Base-by-base conservation (phyloP, 2,113 vertebrate genomes). In the Cavia porcellus region DNA sequence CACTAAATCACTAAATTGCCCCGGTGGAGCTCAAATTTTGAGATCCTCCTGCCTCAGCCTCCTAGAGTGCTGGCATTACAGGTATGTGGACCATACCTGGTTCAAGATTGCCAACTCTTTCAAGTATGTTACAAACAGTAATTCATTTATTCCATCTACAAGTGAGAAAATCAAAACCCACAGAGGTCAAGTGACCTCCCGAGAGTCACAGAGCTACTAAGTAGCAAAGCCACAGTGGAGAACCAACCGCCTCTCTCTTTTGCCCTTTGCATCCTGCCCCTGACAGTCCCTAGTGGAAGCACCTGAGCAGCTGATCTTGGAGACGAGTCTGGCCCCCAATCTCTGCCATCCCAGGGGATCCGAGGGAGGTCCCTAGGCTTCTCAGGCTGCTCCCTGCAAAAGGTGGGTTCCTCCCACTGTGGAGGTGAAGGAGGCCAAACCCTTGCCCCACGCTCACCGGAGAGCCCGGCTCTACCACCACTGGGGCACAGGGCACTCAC, bases 141-240 rank as follows among this genome's bases (percentile, higher is more conserved):
- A 85, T 50, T 64, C 22, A 7, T 25, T 81, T 70, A 50, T 81
- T 86, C 84, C 38, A 5, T 61, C 19, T 28, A 47, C 22, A 45
- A 75, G 62, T 35, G 30, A 92, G 88, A 66, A 95, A 68, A 75
- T 59, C 75, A 45, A 70, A 94, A 70, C 57, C 45, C 68, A 72
- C 62, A 17, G 68, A 50, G 7, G 82, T 62, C 70, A 62, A 74
- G 47, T 17, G 83, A 57, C 68, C 89, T 62, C 10, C 62, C 64
- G n/a, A 80, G 83, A 96, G 85, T 75, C 86, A 79, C 61, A n/a
- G 35, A 82, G 66, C n/a, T 89, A 35, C 55, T 38, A 28, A 66
- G 70, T 3, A 10, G 62, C 45, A n/a, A 50, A 90, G 68, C 12
- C 83, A 25, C n/a, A 75, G 47, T 4, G 1, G 42, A 84, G 82